A percentile compares a stretch with the other conserved stretches of the same genome.
Conservation (phyloP, 2,888 invertebrate species). For the Rugalucina vietnamica region DNA sequence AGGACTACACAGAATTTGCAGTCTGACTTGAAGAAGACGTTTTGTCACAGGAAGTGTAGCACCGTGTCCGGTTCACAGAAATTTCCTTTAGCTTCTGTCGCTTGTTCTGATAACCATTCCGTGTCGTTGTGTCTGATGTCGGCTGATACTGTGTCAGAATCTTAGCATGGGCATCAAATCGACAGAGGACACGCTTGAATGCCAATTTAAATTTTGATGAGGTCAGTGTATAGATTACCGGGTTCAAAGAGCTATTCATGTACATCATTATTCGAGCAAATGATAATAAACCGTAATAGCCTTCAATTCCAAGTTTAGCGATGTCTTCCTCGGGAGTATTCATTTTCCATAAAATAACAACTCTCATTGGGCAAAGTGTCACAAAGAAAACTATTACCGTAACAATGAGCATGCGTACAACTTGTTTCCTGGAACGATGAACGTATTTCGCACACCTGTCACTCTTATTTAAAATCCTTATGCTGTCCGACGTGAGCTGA, state of each 20-base stretch:
- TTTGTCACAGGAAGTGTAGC: neutral
- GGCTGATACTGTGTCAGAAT: neutral
- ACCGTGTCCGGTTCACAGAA: neutral
- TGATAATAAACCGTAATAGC: constrained; percentile 92
- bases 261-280: constrained; percentile 92
- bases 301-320: constrained; percentile 90
- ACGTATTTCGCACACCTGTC: constrained; percentile 43
- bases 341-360: constrained; percentile 94
- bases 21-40: neutral
- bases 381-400: constrained; percentile 91
- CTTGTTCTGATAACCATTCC: neutral
- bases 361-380: constrained; percentile 94
- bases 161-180: constrained; percentile 1
- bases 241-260: constrained; percentile 95
- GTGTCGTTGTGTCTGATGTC: neutral
- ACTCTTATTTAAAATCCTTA: constrained; percentile 21
- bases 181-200: constrained; percentile 47
- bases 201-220: constrained; percentile 93
- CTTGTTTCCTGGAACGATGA: constrained; percentile 68
- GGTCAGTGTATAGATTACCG: constrained; percentile 95
- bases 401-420: constrained; percentile 72
- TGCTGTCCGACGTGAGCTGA: constrained; percentile 48
- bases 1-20: no score
- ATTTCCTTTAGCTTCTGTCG: neutral
- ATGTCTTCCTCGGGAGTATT: constrained; percentile 89